A percentile compares a stretch with the other conserved stretches of the same genome.
Evolutionary conservation across 2,797 vertebrate genomes (phyloP).

Genomic region (Pipistrellus pipistrellus): DNA sequence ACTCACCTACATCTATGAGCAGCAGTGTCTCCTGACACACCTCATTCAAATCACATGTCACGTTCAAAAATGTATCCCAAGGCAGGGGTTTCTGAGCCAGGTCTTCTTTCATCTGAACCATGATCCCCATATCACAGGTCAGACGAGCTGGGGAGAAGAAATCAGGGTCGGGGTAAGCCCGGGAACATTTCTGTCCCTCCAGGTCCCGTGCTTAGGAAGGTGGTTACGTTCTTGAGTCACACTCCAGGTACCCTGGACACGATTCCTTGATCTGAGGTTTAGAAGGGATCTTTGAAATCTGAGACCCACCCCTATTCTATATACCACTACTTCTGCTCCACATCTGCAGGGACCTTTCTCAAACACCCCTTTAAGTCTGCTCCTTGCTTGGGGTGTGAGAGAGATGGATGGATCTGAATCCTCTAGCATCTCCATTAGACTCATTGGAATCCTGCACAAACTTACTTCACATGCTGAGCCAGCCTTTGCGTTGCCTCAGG

Average conservation of each 20-base stretch:
- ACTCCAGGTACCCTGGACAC: not conserved
- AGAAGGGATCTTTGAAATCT: not conserved
- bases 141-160: not conserved
- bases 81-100: accelerated
- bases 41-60: not conserved
- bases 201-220: not conserved
- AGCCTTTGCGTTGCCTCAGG: accelerated
- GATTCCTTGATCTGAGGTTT: not conserved
- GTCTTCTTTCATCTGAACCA: accelerated
- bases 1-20: constrained; percentile 61
- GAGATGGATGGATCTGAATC: not conserved
- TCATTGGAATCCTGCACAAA: too few relatives aligned
- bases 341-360: not conserved
- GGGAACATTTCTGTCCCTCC: not conserved
- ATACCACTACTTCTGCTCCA: not conserved
- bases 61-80: accelerated
- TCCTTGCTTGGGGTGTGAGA: not conserved
- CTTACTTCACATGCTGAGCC: not conserved
- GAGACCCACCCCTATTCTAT: not conserved
- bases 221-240: not conserved
- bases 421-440: accelerated
- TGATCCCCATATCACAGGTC: not conserved
- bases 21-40: constrained; percentile 79
- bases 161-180: not conserved
- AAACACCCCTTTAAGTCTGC: not conserved